Conservation (phyloP, 1,140 invertebrate genomes). For the Zeugodacus cucurbitae region DNA sequence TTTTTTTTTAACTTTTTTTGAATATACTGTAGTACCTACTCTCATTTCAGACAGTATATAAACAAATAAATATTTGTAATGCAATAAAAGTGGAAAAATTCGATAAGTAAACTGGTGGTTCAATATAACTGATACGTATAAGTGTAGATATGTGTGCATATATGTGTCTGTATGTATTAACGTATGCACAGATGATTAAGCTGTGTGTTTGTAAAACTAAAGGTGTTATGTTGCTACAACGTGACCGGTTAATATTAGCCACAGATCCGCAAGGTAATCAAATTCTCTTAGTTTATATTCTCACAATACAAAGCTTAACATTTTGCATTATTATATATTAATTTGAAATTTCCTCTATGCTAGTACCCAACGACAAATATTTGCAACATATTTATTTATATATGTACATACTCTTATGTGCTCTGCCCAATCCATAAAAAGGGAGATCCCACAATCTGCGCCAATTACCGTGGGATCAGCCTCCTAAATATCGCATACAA, state of each 20-base stretch:
- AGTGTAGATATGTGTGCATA: neutral
- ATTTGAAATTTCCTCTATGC: too few species aligned
- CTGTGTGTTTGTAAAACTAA: neutral
- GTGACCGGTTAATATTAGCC: neutral
- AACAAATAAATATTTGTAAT: neutral
- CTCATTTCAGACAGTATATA: neutral
- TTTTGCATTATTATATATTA: too few species aligned
- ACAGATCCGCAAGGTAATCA: neutral
- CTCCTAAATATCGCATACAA: too few species aligned
- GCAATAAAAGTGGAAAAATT: neutral
- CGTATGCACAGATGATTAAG: neutral
- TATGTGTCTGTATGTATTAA: neutral
- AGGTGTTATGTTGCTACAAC: neutral
- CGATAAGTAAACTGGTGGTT: neutral
- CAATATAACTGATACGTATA: neutral
- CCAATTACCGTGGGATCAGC: too few species aligned
- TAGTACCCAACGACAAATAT: too few species aligned
- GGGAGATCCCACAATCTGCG: too few species aligned
- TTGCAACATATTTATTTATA: neutral
- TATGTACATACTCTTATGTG: too few species aligned
- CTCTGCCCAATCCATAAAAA: too few species aligned
- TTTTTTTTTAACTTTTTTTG: neutral
- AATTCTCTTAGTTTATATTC: neutral
- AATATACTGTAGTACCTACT: neutral
- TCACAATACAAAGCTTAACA: too few species aligned